Evolutionary conservation across 2,113 vertebrate species (phyloP).

Genomic region (Serinus canaria): DNA sequence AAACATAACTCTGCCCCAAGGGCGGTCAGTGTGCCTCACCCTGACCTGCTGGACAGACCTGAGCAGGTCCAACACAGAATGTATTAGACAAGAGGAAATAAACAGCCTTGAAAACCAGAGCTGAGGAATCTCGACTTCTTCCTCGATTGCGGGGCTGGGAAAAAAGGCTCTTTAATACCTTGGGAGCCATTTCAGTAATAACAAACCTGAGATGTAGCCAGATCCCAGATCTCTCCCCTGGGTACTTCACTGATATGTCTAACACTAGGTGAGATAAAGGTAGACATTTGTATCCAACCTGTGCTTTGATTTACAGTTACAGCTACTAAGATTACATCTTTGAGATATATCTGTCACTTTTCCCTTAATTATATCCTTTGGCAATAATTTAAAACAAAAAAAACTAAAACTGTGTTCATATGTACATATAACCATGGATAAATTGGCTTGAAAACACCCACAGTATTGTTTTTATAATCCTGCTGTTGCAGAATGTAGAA

Average conservation of each 20-base stretch:
- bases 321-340: background rate
- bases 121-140: too few species aligned
- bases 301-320: background rate
- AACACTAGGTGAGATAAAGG: background rate
- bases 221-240: background rate
- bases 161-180: too few species aligned
- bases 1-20: too few species aligned
- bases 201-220: background rate
- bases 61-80: too few species aligned
- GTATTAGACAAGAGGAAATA: too few species aligned
- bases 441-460: background rate
- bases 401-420: background rate
- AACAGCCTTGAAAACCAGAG: too few species aligned
- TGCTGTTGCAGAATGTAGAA: background rate
- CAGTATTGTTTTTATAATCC: background rate
- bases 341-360: background rate
- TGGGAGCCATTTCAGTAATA: too few species aligned
- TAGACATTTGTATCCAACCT: background rate
- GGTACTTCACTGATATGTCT: background rate
- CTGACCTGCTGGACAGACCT: too few species aligned
- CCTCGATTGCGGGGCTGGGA: too few species aligned
- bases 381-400: background rate
- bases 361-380: background rate
- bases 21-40: too few species aligned
- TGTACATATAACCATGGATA: background rate